Base-by-base conservation (phyloP, 2,113 vertebrate genomes). In the Campylorhamphus procurvoides region DNA sequence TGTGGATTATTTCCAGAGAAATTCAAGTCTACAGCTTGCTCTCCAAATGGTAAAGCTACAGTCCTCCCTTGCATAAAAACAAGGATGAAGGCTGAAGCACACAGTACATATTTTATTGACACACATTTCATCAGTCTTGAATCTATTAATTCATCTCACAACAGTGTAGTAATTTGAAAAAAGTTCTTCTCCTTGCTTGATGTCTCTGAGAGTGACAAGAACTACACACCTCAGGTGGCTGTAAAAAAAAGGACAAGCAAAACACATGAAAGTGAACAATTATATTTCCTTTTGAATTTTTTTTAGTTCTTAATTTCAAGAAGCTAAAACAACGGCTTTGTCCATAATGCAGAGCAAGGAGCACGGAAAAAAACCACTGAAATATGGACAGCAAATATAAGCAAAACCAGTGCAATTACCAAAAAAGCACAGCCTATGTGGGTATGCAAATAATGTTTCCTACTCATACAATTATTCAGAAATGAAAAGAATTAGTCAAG, bases 161-260 rank as follows among this genome's bases (percentile, higher is more conserved):
- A 99, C 93, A 22, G 99, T 99, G 93, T 98, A 99, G 94, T 99
- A 99, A 97, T 99, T 99, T 39, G 99, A 99, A 94, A 99, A 98
- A 52, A 99, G 98, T 82, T 99, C 99, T 96, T 99, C 99, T 75
- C 98, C 99, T 91, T 96, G 95, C 24, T 91, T 33, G 84, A 99
- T 98, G 89, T 99, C 98, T 97, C 98, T 98, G 55, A 99, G 98
- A 4, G 99, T 96, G 6, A 99, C 98, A 23, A 99, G 98, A 75
- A 99, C 98, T 2, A 99, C 98, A 90, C 99, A 99, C 47, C 99
- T 98, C 56, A 98, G 91, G 40, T 96, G 98, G 75, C 99, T 99
- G 97, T 31, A 95, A 67, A 77, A 89, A 89, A 93, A 84, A 79
- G 12, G 13, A 93, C 64, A 59, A 60, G 20, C 8, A 93, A 81